phyloP scores from a whole-genome alignment of 2,113 vertebrate genomes.

The Pangasianodon gigas region DNA sequence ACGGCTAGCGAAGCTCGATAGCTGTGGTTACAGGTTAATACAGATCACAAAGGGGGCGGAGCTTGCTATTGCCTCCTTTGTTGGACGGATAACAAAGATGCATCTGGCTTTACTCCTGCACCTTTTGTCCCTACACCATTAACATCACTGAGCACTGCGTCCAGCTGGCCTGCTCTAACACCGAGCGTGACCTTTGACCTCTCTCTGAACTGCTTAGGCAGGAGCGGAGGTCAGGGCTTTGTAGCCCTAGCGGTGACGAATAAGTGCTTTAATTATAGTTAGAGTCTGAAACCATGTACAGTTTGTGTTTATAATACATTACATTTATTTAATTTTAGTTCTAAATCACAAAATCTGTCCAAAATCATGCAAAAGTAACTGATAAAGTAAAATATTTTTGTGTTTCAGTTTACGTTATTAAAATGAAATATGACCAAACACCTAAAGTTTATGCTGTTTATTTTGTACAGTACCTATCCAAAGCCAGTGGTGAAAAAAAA shows the following conservation, averaged over 20 bases:
- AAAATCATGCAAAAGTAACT: not conserved
- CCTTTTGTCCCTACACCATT: constrained; percentile 75
- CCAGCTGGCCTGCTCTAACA: constrained; percentile 68
- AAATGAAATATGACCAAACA: not conserved
- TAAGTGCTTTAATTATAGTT: not conserved
- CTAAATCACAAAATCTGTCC: not conserved
- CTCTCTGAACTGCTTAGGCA: constrained; percentile 66
- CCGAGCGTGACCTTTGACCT: constrained; percentile 71
- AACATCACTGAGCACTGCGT: constrained; percentile 68
- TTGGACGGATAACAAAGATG: constrained; percentile 51
- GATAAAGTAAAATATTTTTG: not conserved
- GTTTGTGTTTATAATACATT: not conserved
- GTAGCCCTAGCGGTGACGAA: not conserved
- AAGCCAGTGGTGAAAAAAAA: not conserved
- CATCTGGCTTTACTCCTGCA: constrained; percentile 57
- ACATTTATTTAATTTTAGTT: not conserved
- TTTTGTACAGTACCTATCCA: not conserved
- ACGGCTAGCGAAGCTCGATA: not conserved
- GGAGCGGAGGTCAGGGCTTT: not conserved
- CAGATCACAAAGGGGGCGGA: constrained; percentile 62
- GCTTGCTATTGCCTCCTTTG: constrained; percentile 19
- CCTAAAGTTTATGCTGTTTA: not conserved
- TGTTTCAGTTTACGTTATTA: not conserved
- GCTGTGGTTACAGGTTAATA: constrained; percentile 57
- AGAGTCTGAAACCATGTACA: not conserved